Evolutionary conservation across 2,113 vertebrate genomes (phyloP).

Genomic region (Oriolus oriolus): DNA sequence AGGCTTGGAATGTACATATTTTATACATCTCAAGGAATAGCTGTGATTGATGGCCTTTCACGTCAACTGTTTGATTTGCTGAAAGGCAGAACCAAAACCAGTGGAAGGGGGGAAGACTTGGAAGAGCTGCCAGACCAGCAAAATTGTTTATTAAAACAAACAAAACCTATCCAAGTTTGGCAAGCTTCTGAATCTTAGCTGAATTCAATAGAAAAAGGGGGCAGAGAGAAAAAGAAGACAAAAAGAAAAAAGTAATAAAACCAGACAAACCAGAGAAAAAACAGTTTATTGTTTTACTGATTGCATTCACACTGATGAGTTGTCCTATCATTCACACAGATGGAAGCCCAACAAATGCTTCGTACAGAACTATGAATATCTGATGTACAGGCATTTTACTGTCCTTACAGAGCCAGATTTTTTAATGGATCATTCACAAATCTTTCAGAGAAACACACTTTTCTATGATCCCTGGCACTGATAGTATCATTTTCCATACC

Average conservation of each 20-base stretch:
- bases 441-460: conserved; percentile 1
- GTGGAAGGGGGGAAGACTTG: not conserved
- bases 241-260: not conserved
- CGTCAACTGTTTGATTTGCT: conserved; percentile 62
- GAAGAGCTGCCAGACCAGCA: conserved; percentile 11
- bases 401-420: not conserved
- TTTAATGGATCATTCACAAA: conserved; percentile 32
- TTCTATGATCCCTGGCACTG: conserved; percentile 7
- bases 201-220: not conserved
- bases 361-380: not conserved
- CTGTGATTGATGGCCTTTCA: conserved; percentile 65
- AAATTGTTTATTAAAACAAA: not conserved
- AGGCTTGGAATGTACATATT: conserved; percentile 52
- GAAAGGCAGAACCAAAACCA: conserved; percentile 43
- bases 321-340: not conserved
- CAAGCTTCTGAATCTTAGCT: not conserved
- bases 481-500: conserved; percentile 6
- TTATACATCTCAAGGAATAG: conserved; percentile 49
- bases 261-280: not conserved
- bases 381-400: conserved; percentile 9
- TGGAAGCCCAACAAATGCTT: not conserved
- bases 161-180: not conserved
- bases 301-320: not conserved
- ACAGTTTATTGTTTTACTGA: not conserved
- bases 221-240: not conserved